phyloP scores from a whole-genome alignment of 2,113 vertebrate genomes.

The Gorsachius goisagi region DNA sequence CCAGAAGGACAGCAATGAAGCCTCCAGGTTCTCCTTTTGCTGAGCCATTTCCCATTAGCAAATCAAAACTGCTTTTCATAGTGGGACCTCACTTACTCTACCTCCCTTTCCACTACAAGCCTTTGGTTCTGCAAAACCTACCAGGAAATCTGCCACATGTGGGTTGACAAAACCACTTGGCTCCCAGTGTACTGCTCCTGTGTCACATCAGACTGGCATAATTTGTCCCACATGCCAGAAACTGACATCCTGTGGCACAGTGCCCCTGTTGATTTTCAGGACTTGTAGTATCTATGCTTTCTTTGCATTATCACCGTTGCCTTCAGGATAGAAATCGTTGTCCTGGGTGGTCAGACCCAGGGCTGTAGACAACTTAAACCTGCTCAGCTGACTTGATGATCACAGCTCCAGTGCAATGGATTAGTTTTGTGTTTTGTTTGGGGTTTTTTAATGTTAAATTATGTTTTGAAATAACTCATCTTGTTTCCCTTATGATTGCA shows the following conservation, averaged over 20 bases:
- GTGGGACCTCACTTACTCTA: not conserved
- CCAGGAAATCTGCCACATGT: not conserved
- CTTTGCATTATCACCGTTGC: not conserved
- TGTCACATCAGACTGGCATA: not conserved
- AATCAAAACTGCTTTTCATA: not conserved
- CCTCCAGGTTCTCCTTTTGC: not conserved
- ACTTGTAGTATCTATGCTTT: not conserved
- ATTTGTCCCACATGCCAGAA: not conserved
- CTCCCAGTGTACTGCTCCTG: not conserved
- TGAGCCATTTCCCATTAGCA: not conserved
- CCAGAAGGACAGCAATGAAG: not conserved
- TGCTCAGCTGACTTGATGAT: not conserved
- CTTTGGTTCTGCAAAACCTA: not conserved
- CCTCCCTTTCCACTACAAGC: not conserved
- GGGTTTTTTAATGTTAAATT: not conserved
- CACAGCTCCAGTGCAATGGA: not conserved
- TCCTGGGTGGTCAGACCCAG: not conserved
- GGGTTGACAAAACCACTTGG: not conserved
- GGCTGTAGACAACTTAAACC: not conserved
- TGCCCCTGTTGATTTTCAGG: not conserved
- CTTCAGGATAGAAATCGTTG: not conserved
- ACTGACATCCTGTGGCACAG: not conserved
- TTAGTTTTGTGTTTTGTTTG: no score
- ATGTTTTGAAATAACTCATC: not conserved
- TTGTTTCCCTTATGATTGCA: not conserved